Evolutionary conservation across 2,888 invertebrate species (phyloP).

Genomic region (Pyrrhosoma nymphula): DNA sequence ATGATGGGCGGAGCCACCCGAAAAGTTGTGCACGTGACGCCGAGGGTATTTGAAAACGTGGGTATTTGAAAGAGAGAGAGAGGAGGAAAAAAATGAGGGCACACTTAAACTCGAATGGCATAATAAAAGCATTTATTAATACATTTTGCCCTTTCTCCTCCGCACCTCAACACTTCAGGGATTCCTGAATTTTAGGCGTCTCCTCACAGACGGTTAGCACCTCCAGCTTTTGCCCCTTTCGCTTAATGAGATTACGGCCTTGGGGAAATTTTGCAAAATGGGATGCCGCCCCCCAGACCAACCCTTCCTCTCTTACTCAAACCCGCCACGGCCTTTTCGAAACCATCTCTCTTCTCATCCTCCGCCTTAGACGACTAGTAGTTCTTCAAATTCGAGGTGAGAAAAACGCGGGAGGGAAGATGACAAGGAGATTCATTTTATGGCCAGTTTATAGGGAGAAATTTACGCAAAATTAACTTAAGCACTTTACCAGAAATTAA

Average conservation of each 20-base stretch:
- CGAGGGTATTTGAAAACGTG: neutral
- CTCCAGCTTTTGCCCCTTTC: slow-evolving; percentile 31
- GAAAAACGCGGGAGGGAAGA: neutral
- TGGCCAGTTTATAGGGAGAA: neutral
- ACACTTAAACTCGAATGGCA: neutral
- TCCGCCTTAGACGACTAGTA: no score
- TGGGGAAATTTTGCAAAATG: slow-evolving; percentile 60
- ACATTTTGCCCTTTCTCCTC: neutral
- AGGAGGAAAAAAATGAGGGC: neutral
- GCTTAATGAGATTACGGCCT: slow-evolving; percentile 59
- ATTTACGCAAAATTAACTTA: no score
- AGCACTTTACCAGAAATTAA: no score
- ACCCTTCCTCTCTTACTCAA: neutral
- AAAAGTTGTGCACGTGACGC: neutral
- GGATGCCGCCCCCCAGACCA: slow-evolving; percentile 7
- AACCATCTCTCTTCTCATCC: neutral
- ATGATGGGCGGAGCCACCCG: neutral
- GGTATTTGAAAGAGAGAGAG: neutral
- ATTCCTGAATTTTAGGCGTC: slow-evolving; percentile 42
- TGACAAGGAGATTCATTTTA: neutral
- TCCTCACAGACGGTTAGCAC: slow-evolving; percentile 45
- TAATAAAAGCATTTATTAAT: neutral
- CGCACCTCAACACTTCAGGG: neutral
- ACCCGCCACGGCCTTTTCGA: neutral
- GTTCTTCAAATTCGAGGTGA: neutral